Conservation (phyloP, 1,140 invertebrate genomes). For the Drosophila santomea region DNA sequence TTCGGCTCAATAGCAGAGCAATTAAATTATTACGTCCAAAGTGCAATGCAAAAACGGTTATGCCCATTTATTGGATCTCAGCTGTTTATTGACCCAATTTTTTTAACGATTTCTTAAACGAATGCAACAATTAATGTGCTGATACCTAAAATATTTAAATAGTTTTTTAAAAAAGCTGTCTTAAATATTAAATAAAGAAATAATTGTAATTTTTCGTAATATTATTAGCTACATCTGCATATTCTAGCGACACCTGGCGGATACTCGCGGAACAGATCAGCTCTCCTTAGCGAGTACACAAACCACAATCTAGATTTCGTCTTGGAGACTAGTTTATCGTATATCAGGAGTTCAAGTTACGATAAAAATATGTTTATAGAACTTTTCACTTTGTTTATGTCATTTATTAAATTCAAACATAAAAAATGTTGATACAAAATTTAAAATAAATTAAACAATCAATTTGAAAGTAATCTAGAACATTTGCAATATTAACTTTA, state of each 20-base stretch:
- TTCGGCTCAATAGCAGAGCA: slow-evolving; percentile 12
- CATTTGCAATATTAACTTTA: too few species aligned
- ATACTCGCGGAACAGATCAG: background rate
- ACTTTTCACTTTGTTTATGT: too few species aligned
- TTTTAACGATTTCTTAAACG: too few species aligned
- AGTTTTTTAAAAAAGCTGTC: too few species aligned
- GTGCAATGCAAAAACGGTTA: slow-evolving; percentile 1
- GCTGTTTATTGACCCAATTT: slow-evolving; percentile 6
- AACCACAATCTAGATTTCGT: background rate
- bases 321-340: background rate
- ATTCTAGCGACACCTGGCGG: background rate
- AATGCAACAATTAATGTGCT: too few species aligned
- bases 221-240: background rate
- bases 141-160: too few species aligned
- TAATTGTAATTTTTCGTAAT: background rate
- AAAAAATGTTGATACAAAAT: too few species aligned
- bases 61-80: background rate
- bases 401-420: too few species aligned
- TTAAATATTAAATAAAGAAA: too few species aligned
- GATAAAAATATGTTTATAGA: too few species aligned
- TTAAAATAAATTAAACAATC: too few species aligned
- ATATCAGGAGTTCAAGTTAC: background rate
- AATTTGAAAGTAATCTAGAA: too few species aligned
- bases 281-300: background rate
- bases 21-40: slow-evolving; percentile 12